Percentiles rank a stretch among this genome's conserved stretches.
phyloP scores from a whole-genome alignment of 2,888 invertebrate species.

The Minunthozetes semirufus region DNA sequence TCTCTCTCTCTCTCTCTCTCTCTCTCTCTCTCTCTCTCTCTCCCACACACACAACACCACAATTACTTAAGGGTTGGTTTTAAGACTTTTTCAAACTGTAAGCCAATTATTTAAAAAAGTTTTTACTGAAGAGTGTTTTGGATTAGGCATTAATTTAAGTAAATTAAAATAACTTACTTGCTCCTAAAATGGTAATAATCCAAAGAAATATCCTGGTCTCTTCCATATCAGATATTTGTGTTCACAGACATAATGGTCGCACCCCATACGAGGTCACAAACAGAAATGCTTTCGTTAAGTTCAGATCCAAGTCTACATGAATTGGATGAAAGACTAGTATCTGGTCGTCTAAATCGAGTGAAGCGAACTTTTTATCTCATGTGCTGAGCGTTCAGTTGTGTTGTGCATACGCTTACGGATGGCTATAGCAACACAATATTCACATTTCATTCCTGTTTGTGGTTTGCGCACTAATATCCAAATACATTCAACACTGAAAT shows the following conservation, averaged over 20 bases:
- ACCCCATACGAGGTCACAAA: conserved; percentile 11
- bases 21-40: too few relatives aligned
- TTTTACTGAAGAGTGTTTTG: too few relatives aligned
- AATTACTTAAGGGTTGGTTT: too few relatives aligned
- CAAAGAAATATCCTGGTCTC: conserved; percentile 6
- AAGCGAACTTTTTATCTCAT: not conserved
- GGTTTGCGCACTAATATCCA: not conserved
- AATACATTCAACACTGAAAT: too few relatives aligned
- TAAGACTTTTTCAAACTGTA: too few relatives aligned
- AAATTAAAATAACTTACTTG: conserved; percentile 5
- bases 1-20: too few relatives aligned
- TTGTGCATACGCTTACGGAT: not conserved
- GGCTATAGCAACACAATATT: conserved; percentile 16
- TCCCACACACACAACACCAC: too few relatives aligned
- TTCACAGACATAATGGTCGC: conserved; percentile 7
- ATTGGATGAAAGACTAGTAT: not conserved
- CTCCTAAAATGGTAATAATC: not conserved
- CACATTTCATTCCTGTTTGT: conserved; percentile 12
- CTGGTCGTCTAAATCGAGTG: conserved; percentile 1
- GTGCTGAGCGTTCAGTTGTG: not conserved
- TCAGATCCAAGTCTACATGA: too few relatives aligned
- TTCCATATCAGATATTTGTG: conserved; percentile 7
- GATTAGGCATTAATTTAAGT: too few relatives aligned
- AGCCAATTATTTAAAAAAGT: too few relatives aligned
- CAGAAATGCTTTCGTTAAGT: too few relatives aligned